phyloP scores from a whole-genome alignment of 1,140 invertebrate genomes.

The Eumaeus atala region DNA sequence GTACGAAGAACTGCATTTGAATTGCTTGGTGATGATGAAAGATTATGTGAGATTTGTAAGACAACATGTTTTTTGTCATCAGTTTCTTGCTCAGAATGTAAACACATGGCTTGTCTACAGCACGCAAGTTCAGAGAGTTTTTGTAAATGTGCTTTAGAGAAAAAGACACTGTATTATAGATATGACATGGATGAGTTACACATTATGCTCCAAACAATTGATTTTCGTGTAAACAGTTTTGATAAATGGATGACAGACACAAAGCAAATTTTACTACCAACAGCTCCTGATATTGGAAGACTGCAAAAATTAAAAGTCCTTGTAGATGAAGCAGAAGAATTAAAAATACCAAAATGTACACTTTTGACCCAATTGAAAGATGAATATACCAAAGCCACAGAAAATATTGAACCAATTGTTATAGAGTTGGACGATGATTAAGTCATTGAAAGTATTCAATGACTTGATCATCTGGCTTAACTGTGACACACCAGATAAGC shows the following conservation, averaged over 20 bases:
- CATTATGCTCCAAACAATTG: constrained; percentile 91
- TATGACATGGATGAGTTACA: constrained; percentile 96
- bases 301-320: constrained; percentile 77
- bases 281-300: constrained; percentile 79
- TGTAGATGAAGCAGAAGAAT: constrained; percentile 64
- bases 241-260: constrained; percentile 92
- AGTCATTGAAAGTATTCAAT: constrained; percentile 13
- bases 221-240: constrained; percentile 92
- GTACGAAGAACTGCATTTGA: constrained; percentile 94
- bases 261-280: constrained; percentile 86
- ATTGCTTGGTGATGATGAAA: constrained; percentile 94
- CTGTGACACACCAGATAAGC: too few relatives aligned
- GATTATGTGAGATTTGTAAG: constrained; percentile 96
- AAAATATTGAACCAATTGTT: constrained; percentile 64
- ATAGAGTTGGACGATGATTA: constrained; percentile 69
- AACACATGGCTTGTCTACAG: constrained; percentile 89
- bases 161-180: constrained; percentile 88
- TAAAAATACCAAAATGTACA: constrained; percentile 71
- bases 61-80: constrained; percentile 98
- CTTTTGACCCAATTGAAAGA: constrained; percentile 57
- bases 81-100: constrained; percentile 89
- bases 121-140: constrained; percentile 85
- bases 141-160: constrained; percentile 87
- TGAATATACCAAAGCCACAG: constrained; percentile 56
- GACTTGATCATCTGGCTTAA: constrained; percentile 23